phyloP scores from a whole-genome alignment of 2,113 vertebrate genomes.

The Tragulus kanchil region DNA sequence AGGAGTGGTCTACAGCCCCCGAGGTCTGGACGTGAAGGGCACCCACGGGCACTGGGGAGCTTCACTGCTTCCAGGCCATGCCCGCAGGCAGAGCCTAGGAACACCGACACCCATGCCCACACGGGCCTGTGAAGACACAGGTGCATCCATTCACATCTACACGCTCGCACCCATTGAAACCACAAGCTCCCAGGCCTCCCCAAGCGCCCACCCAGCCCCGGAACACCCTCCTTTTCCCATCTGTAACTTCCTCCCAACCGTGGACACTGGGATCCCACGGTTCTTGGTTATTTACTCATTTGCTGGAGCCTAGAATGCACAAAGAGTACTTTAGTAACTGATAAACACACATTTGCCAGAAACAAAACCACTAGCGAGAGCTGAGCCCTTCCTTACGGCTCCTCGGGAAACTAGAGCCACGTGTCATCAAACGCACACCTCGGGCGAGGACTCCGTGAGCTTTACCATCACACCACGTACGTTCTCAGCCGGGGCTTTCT shows the following conservation, averaged over 20 bases:
- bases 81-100: background rate
- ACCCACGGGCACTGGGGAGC: background rate
- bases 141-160: rapidly evolving
- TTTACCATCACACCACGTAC: no score
- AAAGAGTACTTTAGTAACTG: background rate
- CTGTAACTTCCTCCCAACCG: background rate
- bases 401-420: background rate
- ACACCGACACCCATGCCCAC: rapidly evolving
- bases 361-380: background rate
- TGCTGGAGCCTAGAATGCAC: background rate
- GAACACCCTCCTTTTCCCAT: background rate
- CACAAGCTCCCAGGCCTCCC: background rate
- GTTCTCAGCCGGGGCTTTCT: background rate
- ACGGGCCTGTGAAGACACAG: rapidly evolving
- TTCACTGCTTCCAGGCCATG: background rate
- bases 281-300: background rate
- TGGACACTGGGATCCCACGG: background rate
- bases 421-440: background rate
- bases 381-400: background rate
- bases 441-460: no score
- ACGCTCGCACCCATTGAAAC: background rate
- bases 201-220: background rate
- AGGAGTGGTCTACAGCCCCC: background rate
- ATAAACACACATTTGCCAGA: background rate
- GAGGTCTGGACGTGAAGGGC: no score